These are phyloP conservation scores for Tachystola acroxantha DNA, from an alignment of 2,888 invertebrate genomes.

Conservation along the genomic window DNA sequence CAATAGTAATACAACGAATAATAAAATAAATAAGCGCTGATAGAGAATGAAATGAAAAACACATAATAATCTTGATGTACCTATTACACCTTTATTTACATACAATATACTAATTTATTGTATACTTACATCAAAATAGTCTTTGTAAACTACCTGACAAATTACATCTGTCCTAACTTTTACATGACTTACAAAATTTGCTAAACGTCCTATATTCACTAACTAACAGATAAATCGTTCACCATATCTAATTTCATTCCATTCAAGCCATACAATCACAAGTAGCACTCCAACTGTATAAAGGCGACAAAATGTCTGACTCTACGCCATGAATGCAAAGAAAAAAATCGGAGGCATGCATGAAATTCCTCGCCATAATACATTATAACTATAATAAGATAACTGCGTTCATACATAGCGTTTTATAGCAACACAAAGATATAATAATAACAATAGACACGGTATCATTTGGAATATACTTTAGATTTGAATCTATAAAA, in stretches of 20 bases:
- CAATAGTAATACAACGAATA: no score
- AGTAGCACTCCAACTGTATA: constrained; percentile 46
- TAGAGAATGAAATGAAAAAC: no score
- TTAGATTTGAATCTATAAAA: not conserved
- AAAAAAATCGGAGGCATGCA: constrained; percentile 56
- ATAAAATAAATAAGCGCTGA: no score
- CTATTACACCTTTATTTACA: no score
- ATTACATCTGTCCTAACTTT: not conserved
- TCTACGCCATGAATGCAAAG: constrained; percentile 18
- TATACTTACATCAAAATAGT: no score
- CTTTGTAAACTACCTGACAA: no score
- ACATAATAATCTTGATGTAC: no score
- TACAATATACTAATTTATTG: no score
- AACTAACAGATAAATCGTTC: constrained; percentile 44
- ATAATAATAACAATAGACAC: constrained; percentile 10
- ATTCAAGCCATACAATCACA: constrained; percentile 40
- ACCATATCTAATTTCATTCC: constrained; percentile 55
- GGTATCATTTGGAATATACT: not conserved
- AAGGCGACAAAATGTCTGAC: constrained; percentile 53
- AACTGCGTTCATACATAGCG: constrained; percentile 39
- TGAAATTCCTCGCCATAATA: constrained; percentile 56
- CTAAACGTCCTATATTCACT: not conserved
- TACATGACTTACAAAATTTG: not conserved
- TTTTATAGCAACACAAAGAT: constrained; percentile 19
- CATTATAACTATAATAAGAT: constrained; percentile 56